These are phyloP conservation scores for Platysteira castanea DNA, from an alignment of 2,113 vertebrate species.

Conservation along the genomic window DNA sequence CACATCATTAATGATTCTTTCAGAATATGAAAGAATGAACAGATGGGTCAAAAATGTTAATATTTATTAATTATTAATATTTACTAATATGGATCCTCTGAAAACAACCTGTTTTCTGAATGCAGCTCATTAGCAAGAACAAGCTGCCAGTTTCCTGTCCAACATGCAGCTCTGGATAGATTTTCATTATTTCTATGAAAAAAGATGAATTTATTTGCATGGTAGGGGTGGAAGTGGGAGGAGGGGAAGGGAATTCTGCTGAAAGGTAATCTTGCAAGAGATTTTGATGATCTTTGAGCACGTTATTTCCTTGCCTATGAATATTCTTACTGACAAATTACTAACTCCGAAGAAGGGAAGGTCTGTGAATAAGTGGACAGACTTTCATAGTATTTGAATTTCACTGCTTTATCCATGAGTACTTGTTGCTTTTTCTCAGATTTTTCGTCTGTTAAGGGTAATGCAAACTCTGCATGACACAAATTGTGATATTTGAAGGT, in stretches of 20 bases:
- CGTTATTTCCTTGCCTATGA: background rate
- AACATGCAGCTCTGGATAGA: background rate
- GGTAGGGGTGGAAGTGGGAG: background rate
- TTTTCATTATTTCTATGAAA: background rate
- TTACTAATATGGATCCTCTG: background rate
- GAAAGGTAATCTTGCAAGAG: background rate
- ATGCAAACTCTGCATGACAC: background rate
- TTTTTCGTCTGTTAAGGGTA: background rate
- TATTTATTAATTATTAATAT: background rate
- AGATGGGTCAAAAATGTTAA: background rate
- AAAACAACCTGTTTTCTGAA: background rate
- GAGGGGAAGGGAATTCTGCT: background rate
- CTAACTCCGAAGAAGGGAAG: background rate
- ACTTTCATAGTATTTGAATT: background rate
- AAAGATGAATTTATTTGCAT: background rate
- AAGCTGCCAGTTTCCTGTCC: background rate
- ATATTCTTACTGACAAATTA: background rate
- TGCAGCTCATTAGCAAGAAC: background rate
- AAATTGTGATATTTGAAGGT: background rate
- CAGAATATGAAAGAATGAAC: background rate
- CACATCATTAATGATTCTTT: background rate
- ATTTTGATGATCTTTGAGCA: background rate
- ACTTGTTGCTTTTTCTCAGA: background rate
- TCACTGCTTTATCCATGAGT: background rate
- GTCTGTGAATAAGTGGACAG: background rate